A percentile compares a stretch with the other conserved stretches of the same genome.
phyloP scores from a whole-genome alignment of 2,888 invertebrate genomes.

The Tetropium fuscum region DNA sequence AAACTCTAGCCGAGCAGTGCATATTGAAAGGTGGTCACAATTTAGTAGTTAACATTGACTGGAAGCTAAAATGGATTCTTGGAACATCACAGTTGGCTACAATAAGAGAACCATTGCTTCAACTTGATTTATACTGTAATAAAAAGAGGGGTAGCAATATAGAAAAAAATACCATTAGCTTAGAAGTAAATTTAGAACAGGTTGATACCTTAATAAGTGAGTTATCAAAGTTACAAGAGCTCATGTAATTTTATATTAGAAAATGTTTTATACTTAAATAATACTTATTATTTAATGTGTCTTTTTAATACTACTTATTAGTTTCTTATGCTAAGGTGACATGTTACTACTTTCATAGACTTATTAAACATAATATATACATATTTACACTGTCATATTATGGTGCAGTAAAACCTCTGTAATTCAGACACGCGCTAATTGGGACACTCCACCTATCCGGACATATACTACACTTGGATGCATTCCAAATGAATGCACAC shows the following conservation, averaged over 20 bases:
- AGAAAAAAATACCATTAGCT: slow-evolving; percentile 51
- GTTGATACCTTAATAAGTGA: slow-evolving; percentile 55
- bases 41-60: slow-evolving; percentile 67
- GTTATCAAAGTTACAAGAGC: slow-evolving; percentile 48
- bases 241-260: slow-evolving; percentile 25
- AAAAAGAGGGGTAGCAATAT: slow-evolving; percentile 36
- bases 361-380: too few relatives aligned
- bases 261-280: too few relatives aligned
- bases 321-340: too few relatives aligned
- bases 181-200: slow-evolving; percentile 61
- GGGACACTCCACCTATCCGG: too few relatives aligned
- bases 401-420: too few relatives aligned
- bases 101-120: slow-evolving; percentile 66
- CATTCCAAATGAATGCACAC: too few relatives aligned
- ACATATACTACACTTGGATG: too few relatives aligned
- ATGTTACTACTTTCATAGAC: too few relatives aligned
- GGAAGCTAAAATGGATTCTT: slow-evolving; percentile 69
- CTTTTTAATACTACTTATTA: too few relatives aligned
- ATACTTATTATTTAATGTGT: too few relatives aligned
- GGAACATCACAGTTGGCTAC: slow-evolving; percentile 68
- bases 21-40: slow-evolving; percentile 58
- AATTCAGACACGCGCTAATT: too few relatives aligned
- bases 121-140: slow-evolving; percentile 64
- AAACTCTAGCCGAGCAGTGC: slow-evolving; percentile 52
- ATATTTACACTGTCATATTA: too few relatives aligned